phyloP scores from a whole-genome alignment of 2,797 vertebrate genomes.

The Pteropus rufus region DNA sequence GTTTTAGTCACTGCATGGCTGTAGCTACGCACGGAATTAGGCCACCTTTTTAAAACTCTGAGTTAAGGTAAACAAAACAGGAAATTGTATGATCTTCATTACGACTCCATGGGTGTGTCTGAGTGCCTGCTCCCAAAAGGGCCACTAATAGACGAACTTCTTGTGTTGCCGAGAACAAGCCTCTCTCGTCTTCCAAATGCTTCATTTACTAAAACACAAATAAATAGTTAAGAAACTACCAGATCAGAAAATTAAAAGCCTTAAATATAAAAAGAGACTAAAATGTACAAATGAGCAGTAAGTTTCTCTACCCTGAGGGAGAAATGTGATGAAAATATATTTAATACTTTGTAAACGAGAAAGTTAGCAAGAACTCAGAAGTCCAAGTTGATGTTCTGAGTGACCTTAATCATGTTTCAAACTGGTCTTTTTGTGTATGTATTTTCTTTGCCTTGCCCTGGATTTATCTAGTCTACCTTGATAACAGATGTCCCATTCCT shows the following conservation, averaged over 20 bases:
- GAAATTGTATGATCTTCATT: slow-evolving; percentile 45
- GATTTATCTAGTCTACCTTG: background rate
- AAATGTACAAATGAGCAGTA: background rate
- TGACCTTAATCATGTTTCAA: background rate
- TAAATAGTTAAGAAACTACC: background rate
- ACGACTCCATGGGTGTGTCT: slow-evolving; percentile 88
- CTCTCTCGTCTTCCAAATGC: slow-evolving; percentile 92
- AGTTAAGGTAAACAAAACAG: background rate
- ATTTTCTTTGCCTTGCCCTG: background rate
- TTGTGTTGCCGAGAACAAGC: slow-evolving; percentile 80
- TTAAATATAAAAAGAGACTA: background rate
- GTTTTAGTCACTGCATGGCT: background rate
- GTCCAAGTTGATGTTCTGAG: background rate
- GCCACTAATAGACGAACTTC: slow-evolving; percentile 72
- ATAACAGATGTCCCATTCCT: background rate
- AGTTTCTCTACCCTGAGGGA: background rate
- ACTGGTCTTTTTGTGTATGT: background rate
- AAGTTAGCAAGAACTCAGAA: background rate
- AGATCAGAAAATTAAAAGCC: background rate
- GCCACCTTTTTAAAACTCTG: background rate
- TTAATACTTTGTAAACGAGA: background rate
- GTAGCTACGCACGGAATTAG: background rate
- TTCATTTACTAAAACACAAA: slow-evolving; percentile 87
- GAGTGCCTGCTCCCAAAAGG: slow-evolving; percentile 73
- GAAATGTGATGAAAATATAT: background rate